phyloP scores from a whole-genome alignment of 92 coral and sea anemone species.

The Montipora capitata region DNA sequence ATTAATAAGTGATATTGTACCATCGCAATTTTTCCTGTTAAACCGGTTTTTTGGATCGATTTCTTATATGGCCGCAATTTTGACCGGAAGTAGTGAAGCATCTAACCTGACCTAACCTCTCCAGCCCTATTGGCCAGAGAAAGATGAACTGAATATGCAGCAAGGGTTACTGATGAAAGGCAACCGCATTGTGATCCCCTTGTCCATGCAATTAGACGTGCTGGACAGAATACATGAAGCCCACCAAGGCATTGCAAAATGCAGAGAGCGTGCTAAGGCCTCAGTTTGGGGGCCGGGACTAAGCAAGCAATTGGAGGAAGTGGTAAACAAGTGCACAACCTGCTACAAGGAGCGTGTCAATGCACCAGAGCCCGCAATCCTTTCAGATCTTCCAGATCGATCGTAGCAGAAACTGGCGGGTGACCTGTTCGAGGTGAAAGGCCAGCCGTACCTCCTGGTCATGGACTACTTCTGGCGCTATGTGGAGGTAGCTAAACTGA shows the following conservation, averaged over 20 bases:
- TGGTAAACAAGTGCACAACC: slow-evolving; percentile 48
- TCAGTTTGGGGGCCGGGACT: slow-evolving; percentile 67
- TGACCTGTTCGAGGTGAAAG: slow-evolving; percentile 23
- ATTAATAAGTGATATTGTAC: no score
- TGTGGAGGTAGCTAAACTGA: slow-evolving; percentile 48
- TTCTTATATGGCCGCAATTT: no score
- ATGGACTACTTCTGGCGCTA: slow-evolving; percentile 41
- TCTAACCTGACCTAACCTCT: neutral
- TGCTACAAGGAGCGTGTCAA: slow-evolving; percentile 28
- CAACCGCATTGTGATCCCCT: slow-evolving; percentile 31
- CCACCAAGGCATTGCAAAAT: slow-evolving; percentile 56
- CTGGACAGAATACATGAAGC: slow-evolving; percentile 53
- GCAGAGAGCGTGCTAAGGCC: slow-evolving; percentile 42
- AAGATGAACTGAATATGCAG: slow-evolving; percentile 27
- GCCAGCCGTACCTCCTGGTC: slow-evolving; percentile 14
- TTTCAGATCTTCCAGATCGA: slow-evolving; percentile 31
- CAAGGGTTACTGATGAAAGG: slow-evolving; percentile 31
- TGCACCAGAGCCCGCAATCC: slow-evolving; percentile 21
- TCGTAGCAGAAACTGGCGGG: slow-evolving; percentile 33
- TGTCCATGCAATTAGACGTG: slow-evolving; percentile 32
- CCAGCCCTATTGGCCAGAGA: slow-evolving; percentile 43
- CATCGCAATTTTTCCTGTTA: no score
- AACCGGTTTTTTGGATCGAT: no score
- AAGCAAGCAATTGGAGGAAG: slow-evolving; percentile 48
- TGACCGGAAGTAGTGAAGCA: no score